Evolutionary conservation across 2,113 vertebrate species (phyloP), one percentile per base, ranked within the genome.

Genomic region (Athene noctua): DNA sequence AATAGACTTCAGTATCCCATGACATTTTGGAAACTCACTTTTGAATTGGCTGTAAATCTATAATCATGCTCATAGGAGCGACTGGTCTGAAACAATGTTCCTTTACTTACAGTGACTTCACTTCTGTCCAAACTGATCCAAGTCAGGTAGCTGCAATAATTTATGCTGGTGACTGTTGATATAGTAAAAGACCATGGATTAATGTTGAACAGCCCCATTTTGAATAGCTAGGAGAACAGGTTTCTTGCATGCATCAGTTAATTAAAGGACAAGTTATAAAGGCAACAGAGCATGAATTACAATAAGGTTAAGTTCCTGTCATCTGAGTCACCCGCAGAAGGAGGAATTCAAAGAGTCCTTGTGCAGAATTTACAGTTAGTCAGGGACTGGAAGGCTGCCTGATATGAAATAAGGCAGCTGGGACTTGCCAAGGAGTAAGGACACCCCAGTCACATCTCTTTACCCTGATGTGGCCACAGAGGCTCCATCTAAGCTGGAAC

Each of bases 211-310:
- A 51, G 70, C 61, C 73, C 66, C 77, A 55, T 77, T 94, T 46
- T 87, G 52, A 94, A 58, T 29, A 92, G 88, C 57, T 30, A 38
- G 94, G 86, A 94, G 88, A 97, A 97, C 88, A 94, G 86, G 95
- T 91, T 97, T 84, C 79, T 88, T 71, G 59, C 59, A 89, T 38
- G 55, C 83, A 81, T 79, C 83, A 26, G 75, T 96, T 88, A 93
- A 78, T 92, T 73, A 86, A 84, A 91, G 77, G 78, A 67, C 65
- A 91, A 78, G 77, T 95, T 90, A 78, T 71, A 92, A 80, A 95
- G 88, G 88, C 73, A 96, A 52, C 79, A 57, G 94, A 93, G 96
- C 72, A 3, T 96, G 93, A 94, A 86, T 88, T 96, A 84, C 0
- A 3, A 46, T 52, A 20, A 90, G 79, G 72, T 59, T 46, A 51